A percentile compares a stretch with the other conserved stretches of the same genome.
These are phyloP conservation scores for Monochamus saltuarius DNA, from an alignment of 1,140 invertebrate genomes.

Conservation along the genomic window DNA sequence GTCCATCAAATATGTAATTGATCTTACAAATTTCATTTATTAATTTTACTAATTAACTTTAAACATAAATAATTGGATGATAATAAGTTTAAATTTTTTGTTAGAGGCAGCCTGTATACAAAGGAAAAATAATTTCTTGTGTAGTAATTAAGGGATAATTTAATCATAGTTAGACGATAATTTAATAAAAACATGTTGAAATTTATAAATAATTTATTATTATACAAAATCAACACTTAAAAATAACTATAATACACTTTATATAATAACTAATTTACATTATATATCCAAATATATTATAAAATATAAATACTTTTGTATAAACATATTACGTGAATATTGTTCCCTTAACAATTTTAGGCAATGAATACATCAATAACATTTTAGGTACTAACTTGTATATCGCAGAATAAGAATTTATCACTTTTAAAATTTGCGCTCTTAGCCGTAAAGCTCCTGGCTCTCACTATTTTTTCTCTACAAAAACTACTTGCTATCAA, in stretches of 20 bases:
- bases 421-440: not conserved
- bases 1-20: too few species aligned
- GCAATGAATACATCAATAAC: constrained; percentile 15
- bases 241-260: constrained; percentile 27
- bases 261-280: constrained; percentile 21
- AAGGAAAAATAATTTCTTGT: not conserved
- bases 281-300: constrained; percentile 33
- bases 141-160: constrained; percentile 5
- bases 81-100: too few species aligned
- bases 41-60: too few species aligned
- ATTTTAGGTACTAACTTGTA: constrained; percentile 1
- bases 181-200: not conserved
- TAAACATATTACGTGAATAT: constrained; percentile 15
- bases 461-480: not conserved
- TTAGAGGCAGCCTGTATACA: too few species aligned
- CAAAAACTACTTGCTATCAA: not conserved
- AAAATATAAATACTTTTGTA: constrained; percentile 33
- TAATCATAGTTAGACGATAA: too few species aligned
- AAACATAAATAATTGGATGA: too few species aligned
- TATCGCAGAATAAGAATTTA: not conserved
- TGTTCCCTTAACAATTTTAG: constrained; percentile 31
- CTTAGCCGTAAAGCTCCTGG: too few species aligned
- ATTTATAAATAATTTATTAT: constrained; percentile 13
- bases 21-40: too few species aligned
- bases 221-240: constrained; percentile 25